Evolutionary conservation across 2,113 vertebrate species (phyloP), one percentile per base, ranked within the genome.

Genomic region (Mola mola): DNA sequence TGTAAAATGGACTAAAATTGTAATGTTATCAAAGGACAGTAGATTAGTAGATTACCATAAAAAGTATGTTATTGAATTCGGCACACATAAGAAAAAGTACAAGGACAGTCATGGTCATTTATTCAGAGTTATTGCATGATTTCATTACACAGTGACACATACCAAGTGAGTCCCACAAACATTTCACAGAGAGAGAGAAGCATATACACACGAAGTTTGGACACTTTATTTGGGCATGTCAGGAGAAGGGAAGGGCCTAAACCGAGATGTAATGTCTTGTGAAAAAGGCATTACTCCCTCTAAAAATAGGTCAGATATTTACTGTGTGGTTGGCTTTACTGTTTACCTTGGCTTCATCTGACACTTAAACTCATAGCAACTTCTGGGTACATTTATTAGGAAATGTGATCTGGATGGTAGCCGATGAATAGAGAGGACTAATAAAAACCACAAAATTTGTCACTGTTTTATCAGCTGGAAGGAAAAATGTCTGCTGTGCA

Each of bases 151-250:
- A 26, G 25, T 24, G 11, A 25, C 34, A 21, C 29, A 28, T 9
- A 29, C 36, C 29, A 12, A 19, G 38, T 26, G 52, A 19, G 21
- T 40, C 33, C 20, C 89, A 72, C 91, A 93, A 92, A 92, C 91
- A 93, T 86, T 68, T 85, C 75, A 75, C 66, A 53, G 75, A 67
- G 74, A 63, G 85, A 16, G n/a, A 83, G 81, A 77, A 83, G 81
- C 78, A 85, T n/a, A n/a, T n/a, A n/a, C 88, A 75, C 51, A 28
- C 50, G 87, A 90, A 92, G 91, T 92, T 86, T 28, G 60, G 88
- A 88, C 82, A 58, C 93, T 94, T 93, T 94, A 94, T 94, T 92
- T 93, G 93, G 93, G 90, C 91, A 94, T 90, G 80, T 60, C 78
- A 79, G 72, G 87, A 82, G 79, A 60, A 61, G 67, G 72, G 72